A percentile compares a stretch with the other conserved stretches of the same genome.
These are phyloP conservation scores for Geophilus truncorum DNA, from an alignment of 2,888 invertebrate species.

Conservation along the genomic window DNA sequence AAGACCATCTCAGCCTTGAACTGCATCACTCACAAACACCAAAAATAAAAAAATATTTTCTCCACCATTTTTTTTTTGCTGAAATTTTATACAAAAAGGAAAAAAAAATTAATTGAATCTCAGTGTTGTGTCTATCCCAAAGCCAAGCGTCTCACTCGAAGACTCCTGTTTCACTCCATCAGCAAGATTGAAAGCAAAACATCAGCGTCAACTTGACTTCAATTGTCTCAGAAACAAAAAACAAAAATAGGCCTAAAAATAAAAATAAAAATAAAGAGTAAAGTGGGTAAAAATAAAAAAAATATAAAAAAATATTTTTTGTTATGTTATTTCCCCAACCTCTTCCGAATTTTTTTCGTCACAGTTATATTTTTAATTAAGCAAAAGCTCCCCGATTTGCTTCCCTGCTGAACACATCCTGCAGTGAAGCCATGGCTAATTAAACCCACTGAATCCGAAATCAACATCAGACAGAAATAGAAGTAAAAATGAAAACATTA, in stretches of 20 bases:
- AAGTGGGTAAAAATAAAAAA: not conserved
- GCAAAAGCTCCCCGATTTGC: not conserved
- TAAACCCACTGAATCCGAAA: not conserved
- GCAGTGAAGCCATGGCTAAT: not conserved
- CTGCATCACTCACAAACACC: not conserved
- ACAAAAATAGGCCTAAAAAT: not conserved
- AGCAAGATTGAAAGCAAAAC: not conserved
- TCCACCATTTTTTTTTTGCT: too few species aligned
- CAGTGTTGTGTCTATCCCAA: not conserved
- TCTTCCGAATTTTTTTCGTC: not conserved
- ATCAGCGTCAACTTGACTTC: not conserved
- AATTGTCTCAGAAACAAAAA: not conserved
- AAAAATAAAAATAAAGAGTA: not conserved
- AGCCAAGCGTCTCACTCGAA: not conserved
- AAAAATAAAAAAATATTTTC: too few species aligned
- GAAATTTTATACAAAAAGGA: too few species aligned
- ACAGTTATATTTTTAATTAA: not conserved
- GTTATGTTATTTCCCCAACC: not conserved
- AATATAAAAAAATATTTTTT: not conserved
- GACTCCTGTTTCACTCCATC: not conserved
- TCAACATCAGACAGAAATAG: not conserved
- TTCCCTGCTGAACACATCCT: not conserved
- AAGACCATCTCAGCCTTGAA: not conserved
- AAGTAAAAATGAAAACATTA: not conserved
- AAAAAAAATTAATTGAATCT: constrained; percentile 6